Evolutionary conservation across 1,140 invertebrate genomes (phyloP).

Genomic region (Aphis craccivora): DNA sequence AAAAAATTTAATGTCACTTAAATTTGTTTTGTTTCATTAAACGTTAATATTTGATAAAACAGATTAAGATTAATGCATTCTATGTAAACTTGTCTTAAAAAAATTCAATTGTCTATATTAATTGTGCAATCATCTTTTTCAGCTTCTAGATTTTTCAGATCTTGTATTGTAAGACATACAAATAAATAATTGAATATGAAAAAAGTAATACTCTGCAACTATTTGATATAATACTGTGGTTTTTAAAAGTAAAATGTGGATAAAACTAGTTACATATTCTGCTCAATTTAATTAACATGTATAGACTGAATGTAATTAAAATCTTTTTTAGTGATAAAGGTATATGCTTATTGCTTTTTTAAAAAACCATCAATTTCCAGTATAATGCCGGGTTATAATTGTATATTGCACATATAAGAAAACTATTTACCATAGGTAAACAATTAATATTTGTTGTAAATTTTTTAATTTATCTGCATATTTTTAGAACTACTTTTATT

Average conservation of each 20-base stretch:
- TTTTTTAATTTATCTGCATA: neutral
- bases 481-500: neutral
- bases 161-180: neutral
- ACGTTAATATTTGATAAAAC: neutral
- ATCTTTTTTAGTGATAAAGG: neutral
- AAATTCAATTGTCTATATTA: neutral
- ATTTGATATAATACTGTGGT: neutral
- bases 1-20: neutral
- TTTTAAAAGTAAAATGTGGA: neutral
- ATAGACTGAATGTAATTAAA: conserved; percentile 42
- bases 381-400: neutral
- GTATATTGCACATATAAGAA: neutral
- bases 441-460: neutral
- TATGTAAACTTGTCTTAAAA: neutral
- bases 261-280: neutral
- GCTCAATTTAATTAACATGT: conserved; percentile 34
- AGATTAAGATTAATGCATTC: neutral
- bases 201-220: neutral
- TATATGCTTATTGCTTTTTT: neutral
- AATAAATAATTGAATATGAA: neutral
- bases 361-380: neutral
- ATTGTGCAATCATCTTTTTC: neutral
- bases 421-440: neutral
- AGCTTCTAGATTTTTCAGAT: neutral
- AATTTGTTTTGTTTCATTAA: conserved; percentile 32